Evolutionary conservation across 2,113 vertebrate species (phyloP).

Genomic region (Sceloporus tristichus): DNA sequence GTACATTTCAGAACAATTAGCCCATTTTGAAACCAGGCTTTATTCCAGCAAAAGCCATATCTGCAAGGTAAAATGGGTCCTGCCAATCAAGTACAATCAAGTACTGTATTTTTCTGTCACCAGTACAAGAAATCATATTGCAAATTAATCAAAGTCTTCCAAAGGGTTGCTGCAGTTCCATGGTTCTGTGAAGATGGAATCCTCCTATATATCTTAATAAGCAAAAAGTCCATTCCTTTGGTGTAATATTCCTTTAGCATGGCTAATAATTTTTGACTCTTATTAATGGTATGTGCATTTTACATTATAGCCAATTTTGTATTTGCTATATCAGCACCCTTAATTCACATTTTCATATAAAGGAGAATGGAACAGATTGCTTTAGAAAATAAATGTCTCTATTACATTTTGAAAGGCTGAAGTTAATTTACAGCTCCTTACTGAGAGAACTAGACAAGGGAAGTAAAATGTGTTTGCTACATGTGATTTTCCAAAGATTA

Average conservation of each 20-base stretch:
- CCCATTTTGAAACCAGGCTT: no score
- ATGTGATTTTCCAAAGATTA: constrained; percentile 66
- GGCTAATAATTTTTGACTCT: constrained; percentile 50
- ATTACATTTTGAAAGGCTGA: constrained; percentile 66
- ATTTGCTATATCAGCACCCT: constrained; percentile 55
- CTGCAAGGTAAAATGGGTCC: no score
- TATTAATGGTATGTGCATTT: constrained; percentile 53
- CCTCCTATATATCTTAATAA: constrained; percentile 43
- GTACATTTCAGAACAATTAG: no score
- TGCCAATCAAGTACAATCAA: no score
- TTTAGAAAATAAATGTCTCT: constrained; percentile 74
- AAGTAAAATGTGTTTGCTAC: constrained; percentile 72
- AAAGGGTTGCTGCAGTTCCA: neutral
- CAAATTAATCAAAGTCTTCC: neutral
- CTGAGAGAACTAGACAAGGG: constrained; percentile 63
- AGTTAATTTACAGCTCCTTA: constrained; percentile 71
- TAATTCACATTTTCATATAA: constrained; percentile 65
- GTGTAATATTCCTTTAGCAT: constrained; percentile 35
- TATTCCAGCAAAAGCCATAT: no score
- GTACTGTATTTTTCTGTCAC: no score
- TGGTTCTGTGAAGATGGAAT: neutral
- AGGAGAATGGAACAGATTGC: constrained; percentile 62
- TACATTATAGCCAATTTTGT: constrained; percentile 59
- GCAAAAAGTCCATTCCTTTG: constrained; percentile 26
- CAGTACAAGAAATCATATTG: neutral